Evolutionary conservation across 2,888 invertebrate species (phyloP), one percentile per base, ranked within the genome.

Genomic region (Drosophila aldrichi): DNA sequence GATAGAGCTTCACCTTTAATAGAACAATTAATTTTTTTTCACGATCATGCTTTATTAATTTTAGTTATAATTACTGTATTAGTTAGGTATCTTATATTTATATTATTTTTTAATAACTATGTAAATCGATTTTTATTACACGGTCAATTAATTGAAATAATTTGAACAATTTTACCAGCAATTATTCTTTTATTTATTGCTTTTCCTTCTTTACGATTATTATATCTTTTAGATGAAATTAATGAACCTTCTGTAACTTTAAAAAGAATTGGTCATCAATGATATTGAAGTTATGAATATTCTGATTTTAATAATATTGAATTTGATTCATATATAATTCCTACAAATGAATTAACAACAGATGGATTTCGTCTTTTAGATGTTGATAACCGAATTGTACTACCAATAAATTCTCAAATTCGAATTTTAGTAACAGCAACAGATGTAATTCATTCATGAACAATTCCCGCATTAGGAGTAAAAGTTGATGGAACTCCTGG

Each of bases 1-100:
- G 94, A 95, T 93, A 92, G 94, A 82, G 93, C 93, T 51, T 95
- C 95, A 0, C 95, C 95, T 43, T 91, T 95, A 92, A 95, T 95
- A 94, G 95, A 95, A 94, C 94, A 95, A 94, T 93, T 95, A 93
- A 94, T 93, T 88, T 95, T 94, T 89, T 95, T 95, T 84, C 95
- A 95, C 89, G 95, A 95, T 91, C 94, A 95, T 82, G 93, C 94
- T 2, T 84, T 95, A 93, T 90, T 95, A 93, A 94, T 95, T 93
- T 91, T 95, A 92, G 92, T 94, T 79, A 94, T 95, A 93, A 95
- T 95, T 94, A 94, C 94, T 73, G 91, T 94, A 81, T 91, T 95
- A 93, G 94, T 95, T 22, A 86, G 94, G 0, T 95, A 95, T 89
- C 89, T 92, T 95, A 95, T 93, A 94, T 93, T 91, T 94, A 92